A percentile compares a stretch with the other conserved stretches of the same genome.
Evolutionary conservation across 2,113 vertebrate species (phyloP).

Genomic region (Chlorodrepanis virens): DNA sequence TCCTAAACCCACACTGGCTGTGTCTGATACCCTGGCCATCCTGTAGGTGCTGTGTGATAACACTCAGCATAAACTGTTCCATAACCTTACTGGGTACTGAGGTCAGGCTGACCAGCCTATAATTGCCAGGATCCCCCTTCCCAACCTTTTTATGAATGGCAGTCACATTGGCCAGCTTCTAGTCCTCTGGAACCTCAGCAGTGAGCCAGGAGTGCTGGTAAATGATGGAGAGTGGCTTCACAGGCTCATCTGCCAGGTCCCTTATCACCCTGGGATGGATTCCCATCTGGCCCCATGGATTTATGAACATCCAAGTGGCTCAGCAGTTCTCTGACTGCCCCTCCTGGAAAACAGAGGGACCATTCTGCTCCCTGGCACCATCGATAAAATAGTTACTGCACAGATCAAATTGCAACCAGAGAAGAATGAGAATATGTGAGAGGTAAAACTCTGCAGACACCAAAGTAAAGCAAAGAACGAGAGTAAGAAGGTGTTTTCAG

Average conservation of each 20-base stretch:
- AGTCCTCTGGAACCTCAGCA: background rate
- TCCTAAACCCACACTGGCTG: too few relatives aligned
- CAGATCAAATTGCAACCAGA: background rate
- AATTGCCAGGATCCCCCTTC: background rate
- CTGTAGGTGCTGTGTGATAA: background rate
- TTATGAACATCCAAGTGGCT: accelerated
- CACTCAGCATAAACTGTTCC: background rate
- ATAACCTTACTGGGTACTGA: background rate
- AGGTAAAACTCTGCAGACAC: background rate
- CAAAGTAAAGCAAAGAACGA: accelerated
- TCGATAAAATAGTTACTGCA: accelerated
- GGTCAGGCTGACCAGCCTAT: background rate
- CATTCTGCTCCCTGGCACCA: background rate
- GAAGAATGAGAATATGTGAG: background rate
- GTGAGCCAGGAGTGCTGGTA: background rate
- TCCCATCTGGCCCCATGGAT: background rate
- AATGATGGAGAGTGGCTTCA: background rate
- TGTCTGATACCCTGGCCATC: background rate
- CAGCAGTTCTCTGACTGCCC: background rate
- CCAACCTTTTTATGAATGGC: background rate
- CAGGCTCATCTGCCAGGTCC: background rate
- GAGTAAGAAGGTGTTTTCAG: background rate
- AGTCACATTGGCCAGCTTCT: background rate
- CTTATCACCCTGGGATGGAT: background rate
- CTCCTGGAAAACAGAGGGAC: background rate